These are phyloP conservation scores for Pollenia labialis DNA, from an alignment of 2,888 invertebrate genomes.

Conservation along the genomic window DNA sequence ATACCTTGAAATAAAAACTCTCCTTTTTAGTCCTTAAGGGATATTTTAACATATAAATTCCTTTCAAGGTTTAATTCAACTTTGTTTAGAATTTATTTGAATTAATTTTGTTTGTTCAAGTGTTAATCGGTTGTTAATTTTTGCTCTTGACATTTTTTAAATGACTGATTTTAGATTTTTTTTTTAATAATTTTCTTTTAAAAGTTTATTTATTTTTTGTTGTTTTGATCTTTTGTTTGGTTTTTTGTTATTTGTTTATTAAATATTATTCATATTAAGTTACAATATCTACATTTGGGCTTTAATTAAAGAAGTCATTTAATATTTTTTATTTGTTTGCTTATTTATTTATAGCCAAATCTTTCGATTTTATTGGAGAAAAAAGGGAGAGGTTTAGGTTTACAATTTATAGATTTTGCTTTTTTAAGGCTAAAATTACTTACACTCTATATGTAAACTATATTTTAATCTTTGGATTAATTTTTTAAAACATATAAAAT, in stretches of 20 bases:
- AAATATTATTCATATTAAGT: constrained; percentile 62
- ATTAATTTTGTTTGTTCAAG: constrained; percentile 2
- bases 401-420: constrained; percentile 15
- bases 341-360: neutral
- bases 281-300: constrained; percentile 70
- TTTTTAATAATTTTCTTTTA: neutral
- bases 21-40: neutral
- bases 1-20: neutral
- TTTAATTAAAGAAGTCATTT: constrained; percentile 31
- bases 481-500: constrained; percentile 44
- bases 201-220: neutral
- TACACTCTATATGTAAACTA: constrained; percentile 46
- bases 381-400: constrained; percentile 25
- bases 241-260: constrained; percentile 19
- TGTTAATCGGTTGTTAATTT: constrained; percentile 6
- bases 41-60: neutral
- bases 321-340: constrained; percentile 6
- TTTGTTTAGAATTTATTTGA: neutral
- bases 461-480: constrained; percentile 53
- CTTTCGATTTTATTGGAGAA: neutral
- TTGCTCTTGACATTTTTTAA: constrained; percentile 8
- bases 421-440: constrained; percentile 56
- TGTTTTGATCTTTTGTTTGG: neutral
- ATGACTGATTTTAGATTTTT: neutral
- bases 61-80: constrained; percentile 6